Percentiles rank a stretch among this genome's conserved stretches.
phyloP scores from a whole-genome alignment of 30 jellyfish, hydroid and myxozoan species.

The Hydractinia symbiolongicarpus region DNA sequence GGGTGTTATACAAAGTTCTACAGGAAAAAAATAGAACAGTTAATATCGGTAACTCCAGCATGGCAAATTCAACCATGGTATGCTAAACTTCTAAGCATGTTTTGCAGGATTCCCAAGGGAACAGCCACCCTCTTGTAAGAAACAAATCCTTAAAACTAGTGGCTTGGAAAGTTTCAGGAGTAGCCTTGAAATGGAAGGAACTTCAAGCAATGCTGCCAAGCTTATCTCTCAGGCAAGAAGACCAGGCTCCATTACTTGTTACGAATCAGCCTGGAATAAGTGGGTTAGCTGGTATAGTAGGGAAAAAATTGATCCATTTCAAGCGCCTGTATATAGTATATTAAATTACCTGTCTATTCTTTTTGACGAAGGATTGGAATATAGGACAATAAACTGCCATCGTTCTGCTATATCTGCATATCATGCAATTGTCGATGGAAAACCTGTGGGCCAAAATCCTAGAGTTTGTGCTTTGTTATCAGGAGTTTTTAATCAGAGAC shows the following conservation, averaged over 20 bases:
- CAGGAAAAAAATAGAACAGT: neutral
- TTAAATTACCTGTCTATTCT: conserved; percentile 25
- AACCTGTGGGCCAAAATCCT: conserved; percentile 39
- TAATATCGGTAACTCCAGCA: conserved; percentile 14
- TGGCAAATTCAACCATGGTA: conserved; percentile 23
- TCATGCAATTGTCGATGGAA: conserved; percentile 24
- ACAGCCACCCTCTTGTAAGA: conserved; percentile 7
- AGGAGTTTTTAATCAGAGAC: conserved; percentile 33
- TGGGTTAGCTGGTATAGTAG: conserved; percentile 43
- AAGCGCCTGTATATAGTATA: conserved; percentile 15
- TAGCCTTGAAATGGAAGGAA: conserved; percentile 14
- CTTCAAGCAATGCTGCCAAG: conserved; percentile 26
- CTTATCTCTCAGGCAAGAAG: conserved; percentile 32
- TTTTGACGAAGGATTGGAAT: conserved; percentile 19
- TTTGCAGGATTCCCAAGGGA: neutral
- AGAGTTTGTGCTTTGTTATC: conserved; percentile 14
- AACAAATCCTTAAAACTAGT: neutral
- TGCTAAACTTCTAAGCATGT: conserved; percentile 7
- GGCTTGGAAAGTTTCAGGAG: conserved; percentile 34
- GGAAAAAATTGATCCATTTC: conserved; percentile 34
- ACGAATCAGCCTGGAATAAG: conserved; percentile 49
- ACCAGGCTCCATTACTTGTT: conserved; percentile 30
- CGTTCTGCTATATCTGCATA: conserved; percentile 27
- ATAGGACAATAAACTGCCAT: conserved; percentile 22
- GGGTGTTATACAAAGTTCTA: no score